These are phyloP conservation scores for Phenacoccus solenopsis DNA, from an alignment of 1,140 invertebrate species.

Conservation along the genomic window DNA sequence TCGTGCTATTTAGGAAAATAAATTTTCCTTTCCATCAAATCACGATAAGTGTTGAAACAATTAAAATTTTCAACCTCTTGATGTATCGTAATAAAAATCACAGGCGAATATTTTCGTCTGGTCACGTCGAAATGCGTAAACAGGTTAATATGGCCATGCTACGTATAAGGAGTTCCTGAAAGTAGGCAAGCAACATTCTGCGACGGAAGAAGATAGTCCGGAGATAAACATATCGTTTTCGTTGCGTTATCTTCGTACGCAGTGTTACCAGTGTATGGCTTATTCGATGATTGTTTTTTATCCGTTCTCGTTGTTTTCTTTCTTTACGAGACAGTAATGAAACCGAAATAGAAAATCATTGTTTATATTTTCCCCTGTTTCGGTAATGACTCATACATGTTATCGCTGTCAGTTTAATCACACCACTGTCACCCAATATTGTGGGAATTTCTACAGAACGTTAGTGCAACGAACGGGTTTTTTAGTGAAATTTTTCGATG, in stretches of 20 bases:
- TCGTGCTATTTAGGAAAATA: too few species aligned
- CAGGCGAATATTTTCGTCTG: slow-evolving; percentile 9
- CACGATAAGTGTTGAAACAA: not conserved
- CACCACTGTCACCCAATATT: too few species aligned
- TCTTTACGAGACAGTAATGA: too few species aligned
- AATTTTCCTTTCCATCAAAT: too few species aligned
- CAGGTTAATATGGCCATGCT: slow-evolving; percentile 6
- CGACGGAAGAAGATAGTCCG: not conserved
- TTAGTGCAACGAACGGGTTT: too few species aligned
- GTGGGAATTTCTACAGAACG: too few species aligned
- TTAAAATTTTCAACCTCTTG: not conserved
- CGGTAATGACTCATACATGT: too few species aligned
- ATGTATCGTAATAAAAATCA: not conserved
- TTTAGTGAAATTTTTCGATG: too few species aligned
- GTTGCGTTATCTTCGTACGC: not conserved
- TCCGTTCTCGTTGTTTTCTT: too few species aligned
- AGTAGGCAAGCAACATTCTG: slow-evolving; percentile 11
- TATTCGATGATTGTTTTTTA: not conserved
- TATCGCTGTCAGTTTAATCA: too few species aligned
- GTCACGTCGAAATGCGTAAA: slow-evolving; percentile 16
- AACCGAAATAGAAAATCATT: too few species aligned
- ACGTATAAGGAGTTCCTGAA: not conserved
- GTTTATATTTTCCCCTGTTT: too few species aligned
- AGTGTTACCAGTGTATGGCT: not conserved
- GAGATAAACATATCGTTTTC: not conserved